Evolutionary conservation across 2,888 invertebrate genomes (phyloP).

Genomic region (Noctua pronuba): DNA sequence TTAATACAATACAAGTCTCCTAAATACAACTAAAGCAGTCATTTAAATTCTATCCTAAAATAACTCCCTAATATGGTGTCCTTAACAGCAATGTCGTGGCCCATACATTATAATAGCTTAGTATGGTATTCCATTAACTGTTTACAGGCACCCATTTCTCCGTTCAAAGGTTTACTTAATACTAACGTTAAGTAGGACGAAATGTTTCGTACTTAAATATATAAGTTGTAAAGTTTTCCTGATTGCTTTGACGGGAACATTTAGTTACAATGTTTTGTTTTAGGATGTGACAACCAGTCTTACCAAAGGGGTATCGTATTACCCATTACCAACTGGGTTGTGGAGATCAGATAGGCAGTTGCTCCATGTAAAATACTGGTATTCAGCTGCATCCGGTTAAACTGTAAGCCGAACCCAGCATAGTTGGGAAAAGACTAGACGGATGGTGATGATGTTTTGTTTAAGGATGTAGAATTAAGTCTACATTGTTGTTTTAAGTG

Average conservation of each 20-base stretch:
- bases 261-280: conserved; percentile 18
- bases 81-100: conserved; percentile 49
- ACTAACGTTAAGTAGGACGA: conserved; percentile 28
- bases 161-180: conserved; percentile 33
- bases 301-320: too few relatives aligned
- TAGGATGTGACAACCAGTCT: neutral
- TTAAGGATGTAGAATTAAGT: too few relatives aligned
- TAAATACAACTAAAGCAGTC: conserved; percentile 13
- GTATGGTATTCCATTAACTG: conserved; percentile 59
- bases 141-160: conserved; percentile 48
- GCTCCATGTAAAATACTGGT: too few relatives aligned
- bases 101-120: conserved; percentile 50
- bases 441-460: too few relatives aligned
- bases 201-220: conserved; percentile 28
- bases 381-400: too few relatives aligned
- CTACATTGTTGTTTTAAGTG: too few relatives aligned
- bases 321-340: too few relatives aligned
- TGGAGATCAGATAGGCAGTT: too few relatives aligned
- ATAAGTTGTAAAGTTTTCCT: conserved; percentile 13
- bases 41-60: conserved; percentile 40
- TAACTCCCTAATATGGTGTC: conserved; percentile 33
- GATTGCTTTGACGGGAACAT: conserved; percentile 5
- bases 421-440: too few relatives aligned
- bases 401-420: too few relatives aligned
- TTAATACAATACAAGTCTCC: neutral